Base-by-base conservation (phyloP, 2,113 vertebrate species). In the Archilochus colubris region DNA sequence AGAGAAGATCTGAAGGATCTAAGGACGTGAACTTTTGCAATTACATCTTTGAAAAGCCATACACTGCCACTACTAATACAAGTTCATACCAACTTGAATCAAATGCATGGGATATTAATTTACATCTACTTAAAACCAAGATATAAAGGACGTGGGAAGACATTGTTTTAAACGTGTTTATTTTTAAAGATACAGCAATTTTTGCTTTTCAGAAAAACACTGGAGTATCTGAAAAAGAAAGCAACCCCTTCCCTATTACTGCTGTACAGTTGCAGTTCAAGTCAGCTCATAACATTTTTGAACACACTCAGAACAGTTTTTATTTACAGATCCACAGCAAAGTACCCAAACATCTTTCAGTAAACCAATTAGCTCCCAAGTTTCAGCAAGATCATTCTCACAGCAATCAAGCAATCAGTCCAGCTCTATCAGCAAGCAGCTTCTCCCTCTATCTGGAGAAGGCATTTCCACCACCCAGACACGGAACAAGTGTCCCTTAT, bases 1-100 rank as follows among this genome's bases (percentile, higher is more conserved):
- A 89, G 44, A 79, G 67, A 75, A 94, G 50, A 86, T 63, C 31
- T 22, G 27, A 92, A 91, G 31, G 76, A 95, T 50, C 62, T 59
- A 78, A 89, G 67, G 76, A 79, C 51, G 51, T 0, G 3, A 92
- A 80, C 33, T 81, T 62, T 28, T 44, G 36, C 73, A 73, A 74
- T 62, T 76, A 58, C 17, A 58, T 38, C 43, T 67, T 74, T 67
- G 18, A 76, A 70, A 94, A 95, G 50, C 62, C 9, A 2, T 10
- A 75, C 22, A 23, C 22, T 73, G 66, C 53, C 84, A 7, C 64
- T 64, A 20, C 51, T 66, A 91, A 58, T 18, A 48, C 1, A 2
- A 86, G 27, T 62, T 93, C 57, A 75, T n/a, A 62, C 10, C 25
- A 57, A 80, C 73, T 54, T 58, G 55, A 89, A 82, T 50, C 24